Evolutionary conservation across 1,140 invertebrate species (phyloP).

Genomic region (Drosophila tristis): DNA sequence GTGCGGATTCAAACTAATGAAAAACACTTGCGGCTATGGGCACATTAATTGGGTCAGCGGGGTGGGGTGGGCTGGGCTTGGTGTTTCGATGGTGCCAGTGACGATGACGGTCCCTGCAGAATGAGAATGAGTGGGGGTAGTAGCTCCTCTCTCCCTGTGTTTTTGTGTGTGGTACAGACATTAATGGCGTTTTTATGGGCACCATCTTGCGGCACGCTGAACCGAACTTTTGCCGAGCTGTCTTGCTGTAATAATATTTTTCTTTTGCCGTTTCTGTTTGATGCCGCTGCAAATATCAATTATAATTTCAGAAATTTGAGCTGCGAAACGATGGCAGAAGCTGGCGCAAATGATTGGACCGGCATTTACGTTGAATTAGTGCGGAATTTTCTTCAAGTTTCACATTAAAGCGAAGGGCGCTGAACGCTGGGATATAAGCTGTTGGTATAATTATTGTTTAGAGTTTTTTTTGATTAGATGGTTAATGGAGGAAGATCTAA

Average conservation of each 20-base stretch:
- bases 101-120: too few species aligned
- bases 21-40: constrained; percentile 70
- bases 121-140: not conserved
- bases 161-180: constrained; percentile 2
- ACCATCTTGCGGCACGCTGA: constrained; percentile 42
- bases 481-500: too few species aligned
- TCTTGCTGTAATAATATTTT: constrained; percentile 39
- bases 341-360: constrained; percentile 33
- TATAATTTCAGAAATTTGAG: constrained; percentile 63
- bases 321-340: constrained; percentile 6
- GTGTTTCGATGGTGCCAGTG: not conserved
- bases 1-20: constrained; percentile 59
- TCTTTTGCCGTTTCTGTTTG: constrained; percentile 13
- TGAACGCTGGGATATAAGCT: too few species aligned
- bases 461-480: too few species aligned
- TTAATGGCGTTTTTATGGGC: constrained; percentile 60
- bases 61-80: not conserved
- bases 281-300: constrained; percentile 57
- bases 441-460: too few species aligned
- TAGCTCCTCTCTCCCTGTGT: not conserved
- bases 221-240: constrained; percentile 17
- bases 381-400: constrained; percentile 6
- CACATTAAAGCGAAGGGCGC: too few species aligned
- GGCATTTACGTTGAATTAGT: constrained; percentile 16
- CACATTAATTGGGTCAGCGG: constrained; percentile 65